phyloP scores from a whole-genome alignment of 1,140 invertebrate species.

The Tribolium madens region DNA sequence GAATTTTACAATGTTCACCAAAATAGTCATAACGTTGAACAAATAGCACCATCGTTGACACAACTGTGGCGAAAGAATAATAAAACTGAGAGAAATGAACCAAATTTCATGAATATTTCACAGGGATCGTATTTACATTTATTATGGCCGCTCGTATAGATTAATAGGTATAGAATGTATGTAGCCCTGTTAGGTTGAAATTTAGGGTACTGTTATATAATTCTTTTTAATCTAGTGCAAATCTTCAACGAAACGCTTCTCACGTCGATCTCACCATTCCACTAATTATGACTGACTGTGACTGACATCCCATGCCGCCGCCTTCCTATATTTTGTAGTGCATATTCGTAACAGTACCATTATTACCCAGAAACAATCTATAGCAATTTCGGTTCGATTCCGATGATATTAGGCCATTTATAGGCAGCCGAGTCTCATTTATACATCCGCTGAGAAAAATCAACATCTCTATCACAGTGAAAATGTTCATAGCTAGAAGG shows the following conservation, averaged over 20 bases:
- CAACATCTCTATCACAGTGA: constrained; percentile 28
- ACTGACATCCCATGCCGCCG: too few relatives aligned
- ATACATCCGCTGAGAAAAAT: constrained; percentile 18
- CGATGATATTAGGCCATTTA: constrained; percentile 5
- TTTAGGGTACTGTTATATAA: too few relatives aligned
- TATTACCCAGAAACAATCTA: constrained; percentile 10
- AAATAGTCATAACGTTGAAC: too few relatives aligned
- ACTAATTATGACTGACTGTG: too few relatives aligned
- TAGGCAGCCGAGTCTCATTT: constrained; percentile 1
- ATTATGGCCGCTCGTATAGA: not conserved
- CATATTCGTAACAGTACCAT: too few relatives aligned
- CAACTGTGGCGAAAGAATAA: too few relatives aligned
- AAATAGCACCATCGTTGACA: too few relatives aligned
- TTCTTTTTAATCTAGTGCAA: too few relatives aligned
- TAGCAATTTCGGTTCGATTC: constrained; percentile 3
- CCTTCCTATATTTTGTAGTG: too few relatives aligned
- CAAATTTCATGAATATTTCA: not conserved
- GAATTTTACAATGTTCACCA: too few relatives aligned
- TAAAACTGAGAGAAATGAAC: not conserved
- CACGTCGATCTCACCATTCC: too few relatives aligned
- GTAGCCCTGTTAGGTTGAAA: not conserved
- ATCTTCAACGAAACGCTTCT: too few relatives aligned
- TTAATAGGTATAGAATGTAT: not conserved
- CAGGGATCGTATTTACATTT: not conserved
- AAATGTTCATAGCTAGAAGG: not conserved